Base-by-base conservation (phyloP, 2,888 invertebrate genomes). In the Onchidella celtica region DNA sequence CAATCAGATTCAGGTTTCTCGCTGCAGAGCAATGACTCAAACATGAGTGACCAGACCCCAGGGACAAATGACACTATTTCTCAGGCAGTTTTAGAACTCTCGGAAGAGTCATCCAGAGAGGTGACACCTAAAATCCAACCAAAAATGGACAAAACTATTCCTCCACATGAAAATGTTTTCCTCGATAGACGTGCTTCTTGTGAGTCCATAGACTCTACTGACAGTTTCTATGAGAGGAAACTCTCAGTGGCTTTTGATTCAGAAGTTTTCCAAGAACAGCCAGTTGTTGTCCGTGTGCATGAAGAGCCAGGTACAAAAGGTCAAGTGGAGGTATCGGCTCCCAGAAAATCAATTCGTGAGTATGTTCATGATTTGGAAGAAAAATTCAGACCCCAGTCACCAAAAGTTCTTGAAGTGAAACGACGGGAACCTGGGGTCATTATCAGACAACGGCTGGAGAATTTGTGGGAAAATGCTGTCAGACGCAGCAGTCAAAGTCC, bases 181-280 rank as follows among this genome's bases (percentile, higher is more conserved):
- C 3, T 38, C 27, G 59, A 29, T 65, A 77, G 34, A 24, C 68
- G 57, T 55, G 72, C 74, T n/a, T 85, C 84, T 0, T 75, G 61
- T 14, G 84, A 84, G 1, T 85, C 88, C 24, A 29, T 61, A 3
- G 82, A 77, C 29, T 88, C 88, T 40, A 77, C 68, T 27, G 88
- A 88, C 66, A 88, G 86, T 82, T 88, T 88, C 78, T 91, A 90
- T 84, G 91, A 91, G 82, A 85, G 87, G 9, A 92, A 95, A 95
- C 79, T 90, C 21, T 90, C 91, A 2, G 84, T 85, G 3, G 89
- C 87, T 73, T 85, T 89, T 73, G 87, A 87, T 81, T 96, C 95
- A 82, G 95, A 95, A 87, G 95, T 95, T 0, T 97, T 96, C 89
- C 95, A 97, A 88, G 97, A 97, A 92, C 96, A 96, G 75, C 97